A percentile compares a stretch with the other conserved stretches of the same genome.
Evolutionary conservation across 2,113 vertebrate species (phyloP).

Genomic region (Vimba vimba): DNA sequence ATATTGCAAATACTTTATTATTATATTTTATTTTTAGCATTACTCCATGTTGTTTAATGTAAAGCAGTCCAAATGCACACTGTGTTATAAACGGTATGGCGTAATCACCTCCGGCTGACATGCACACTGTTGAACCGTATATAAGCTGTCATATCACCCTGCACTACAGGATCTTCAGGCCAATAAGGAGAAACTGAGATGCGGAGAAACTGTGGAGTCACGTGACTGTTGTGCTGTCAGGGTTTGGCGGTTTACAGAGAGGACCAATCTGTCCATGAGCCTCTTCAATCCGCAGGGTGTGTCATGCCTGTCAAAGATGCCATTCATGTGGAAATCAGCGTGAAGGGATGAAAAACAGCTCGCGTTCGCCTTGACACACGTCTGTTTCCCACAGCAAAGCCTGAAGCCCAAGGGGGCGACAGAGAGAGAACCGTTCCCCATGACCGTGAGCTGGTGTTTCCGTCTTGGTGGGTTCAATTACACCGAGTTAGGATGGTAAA

Average conservation of each 20-base stretch:
- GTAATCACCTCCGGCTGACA: not conserved
- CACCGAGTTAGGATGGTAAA: not conserved
- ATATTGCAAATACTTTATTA: too few species aligned
- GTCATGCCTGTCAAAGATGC: conserved; percentile 61
- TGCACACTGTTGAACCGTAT: not conserved
- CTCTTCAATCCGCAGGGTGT: conserved; percentile 60
- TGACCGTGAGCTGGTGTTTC: not conserved
- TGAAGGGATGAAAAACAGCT: conserved; percentile 33
- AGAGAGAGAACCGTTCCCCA: not conserved
- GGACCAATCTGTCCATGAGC: conserved; percentile 61
- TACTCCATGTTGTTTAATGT: too few species aligned
- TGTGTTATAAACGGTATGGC: not conserved
- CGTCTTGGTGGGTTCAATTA: not conserved
- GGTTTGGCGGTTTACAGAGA: conserved; percentile 60
- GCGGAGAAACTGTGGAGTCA: conserved; percentile 38
- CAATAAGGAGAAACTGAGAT: not conserved
- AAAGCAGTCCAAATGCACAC: not conserved
- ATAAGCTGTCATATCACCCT: not conserved
- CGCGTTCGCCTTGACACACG: conserved; percentile 3
- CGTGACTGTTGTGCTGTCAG: conserved; percentile 66
- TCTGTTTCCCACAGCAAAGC: not conserved
- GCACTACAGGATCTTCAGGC: not conserved
- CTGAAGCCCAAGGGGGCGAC: not conserved
- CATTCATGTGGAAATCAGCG: conserved; percentile 55
- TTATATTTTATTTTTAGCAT: too few species aligned